Conservation (phyloP, 2,113 vertebrate species). For the Charina bottae region DNA sequence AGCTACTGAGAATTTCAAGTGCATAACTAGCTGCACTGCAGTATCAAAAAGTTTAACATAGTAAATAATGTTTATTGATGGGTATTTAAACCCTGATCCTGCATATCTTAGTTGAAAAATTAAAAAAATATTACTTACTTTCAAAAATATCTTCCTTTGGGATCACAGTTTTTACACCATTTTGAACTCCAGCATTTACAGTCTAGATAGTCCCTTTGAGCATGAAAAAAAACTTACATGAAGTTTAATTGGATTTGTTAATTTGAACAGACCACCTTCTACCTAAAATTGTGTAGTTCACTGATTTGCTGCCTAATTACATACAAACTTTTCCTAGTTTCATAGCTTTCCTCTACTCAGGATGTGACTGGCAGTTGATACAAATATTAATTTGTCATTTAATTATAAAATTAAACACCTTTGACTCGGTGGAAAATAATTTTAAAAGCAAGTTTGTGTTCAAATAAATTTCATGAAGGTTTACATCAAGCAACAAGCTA, state of each 20-base stretch:
- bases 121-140: conserved; percentile 1
- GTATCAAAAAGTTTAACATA: conserved; percentile 14
- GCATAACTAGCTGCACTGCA: conserved; percentile 33
- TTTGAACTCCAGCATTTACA: conserved; percentile 23
- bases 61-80: conserved; percentile 32
- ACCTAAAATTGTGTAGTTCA: background rate
- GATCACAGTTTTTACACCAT: conserved; percentile 11
- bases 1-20: conserved; percentile 48
- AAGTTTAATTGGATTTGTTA: background rate
- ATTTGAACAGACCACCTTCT: background rate
- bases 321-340: background rate
- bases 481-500: background rate
- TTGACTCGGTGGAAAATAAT: background rate
- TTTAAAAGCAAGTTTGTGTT: background rate
- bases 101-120: conserved; percentile 14
- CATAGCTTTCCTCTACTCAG: background rate
- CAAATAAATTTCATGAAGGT: background rate
- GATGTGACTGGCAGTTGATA: background rate
- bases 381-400: background rate
- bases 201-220: background rate
- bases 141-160: background rate
- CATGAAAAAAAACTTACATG: background rate
- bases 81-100: background rate
- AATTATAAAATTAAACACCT: background rate
- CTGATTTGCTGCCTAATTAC: background rate